Evolutionary conservation across 2,888 invertebrate genomes (phyloP).

Genomic region (Scaptomyza polygonia): DNA sequence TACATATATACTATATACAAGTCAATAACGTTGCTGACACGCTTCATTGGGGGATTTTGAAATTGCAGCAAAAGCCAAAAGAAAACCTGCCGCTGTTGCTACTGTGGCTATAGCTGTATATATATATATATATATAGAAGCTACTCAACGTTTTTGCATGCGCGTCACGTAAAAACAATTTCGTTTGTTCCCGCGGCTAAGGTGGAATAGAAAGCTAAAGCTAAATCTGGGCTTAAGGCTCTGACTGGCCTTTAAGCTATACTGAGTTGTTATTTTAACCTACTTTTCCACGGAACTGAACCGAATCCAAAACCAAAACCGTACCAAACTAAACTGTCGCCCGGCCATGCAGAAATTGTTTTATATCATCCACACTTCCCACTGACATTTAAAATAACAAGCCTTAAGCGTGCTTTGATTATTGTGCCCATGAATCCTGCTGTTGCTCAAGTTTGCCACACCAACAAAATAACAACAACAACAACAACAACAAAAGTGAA

Average conservation of each 20-base stretch:
- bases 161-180: conserved; percentile 67
- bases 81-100: background rate
- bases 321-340: background rate
- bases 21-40: conserved; percentile 32
- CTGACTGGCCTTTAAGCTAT: conserved; percentile 13
- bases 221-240: conserved; percentile 20
- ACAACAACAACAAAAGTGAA: background rate
- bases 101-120: background rate
- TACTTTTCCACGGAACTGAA: background rate
- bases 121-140: background rate
- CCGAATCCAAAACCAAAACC: background rate
- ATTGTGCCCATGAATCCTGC: background rate
- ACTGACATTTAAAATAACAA: conserved; percentile 67
- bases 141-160: conserved; percentile 39
- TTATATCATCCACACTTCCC: conserved; percentile 60
- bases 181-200: conserved; percentile 36
- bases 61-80: conserved; percentile 7
- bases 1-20: conserved; percentile 1
- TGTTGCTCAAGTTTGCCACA: background rate
- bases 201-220: conserved; percentile 18
- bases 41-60: conserved; percentile 27
- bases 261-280: conserved; percentile 14
- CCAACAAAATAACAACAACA: background rate
- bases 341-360: conserved; percentile 46
- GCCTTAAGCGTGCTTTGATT: conserved; percentile 14